Conservation (phyloP, 2,113 vertebrate species). For the Tauraco erythrolophus region DNA sequence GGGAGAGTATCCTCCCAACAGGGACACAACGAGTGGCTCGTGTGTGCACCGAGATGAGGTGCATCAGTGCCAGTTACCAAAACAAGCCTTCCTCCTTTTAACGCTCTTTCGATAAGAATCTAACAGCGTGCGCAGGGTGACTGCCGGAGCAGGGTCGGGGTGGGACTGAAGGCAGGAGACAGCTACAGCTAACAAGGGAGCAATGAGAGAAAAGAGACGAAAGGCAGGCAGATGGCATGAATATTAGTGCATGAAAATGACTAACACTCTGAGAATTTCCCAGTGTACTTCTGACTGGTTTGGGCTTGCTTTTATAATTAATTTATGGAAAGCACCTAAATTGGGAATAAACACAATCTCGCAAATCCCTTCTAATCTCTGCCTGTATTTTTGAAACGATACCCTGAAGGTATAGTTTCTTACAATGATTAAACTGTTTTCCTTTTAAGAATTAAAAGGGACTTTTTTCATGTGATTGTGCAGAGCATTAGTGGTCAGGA, state of each 20-base stretch:
- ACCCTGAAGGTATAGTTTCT: slow-evolving; percentile 60
- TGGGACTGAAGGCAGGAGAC: background rate
- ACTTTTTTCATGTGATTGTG: background rate
- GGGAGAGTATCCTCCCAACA: accelerated
- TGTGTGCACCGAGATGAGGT: background rate
- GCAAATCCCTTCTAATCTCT: slow-evolving; percentile 74
- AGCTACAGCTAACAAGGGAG: background rate
- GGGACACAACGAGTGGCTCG: background rate
- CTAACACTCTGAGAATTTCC: slow-evolving; percentile 74
- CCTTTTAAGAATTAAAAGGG: slow-evolving; percentile 49
- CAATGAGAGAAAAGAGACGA: background rate
- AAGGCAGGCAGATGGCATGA: slow-evolving; percentile 68
- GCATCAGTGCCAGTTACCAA: background rate
- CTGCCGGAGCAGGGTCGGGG: background rate
- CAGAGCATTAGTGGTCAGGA: slow-evolving; percentile 7
- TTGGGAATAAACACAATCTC: slow-evolving; percentile 69
- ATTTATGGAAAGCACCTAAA: slow-evolving; percentile 77
- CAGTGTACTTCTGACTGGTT: slow-evolving; percentile 59
- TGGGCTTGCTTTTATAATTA: slow-evolving; percentile 68
- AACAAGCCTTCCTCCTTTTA: background rate
- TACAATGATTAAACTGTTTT: slow-evolving; percentile 66
- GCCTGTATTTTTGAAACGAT: slow-evolving; percentile 44
- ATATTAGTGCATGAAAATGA: slow-evolving; percentile 73
- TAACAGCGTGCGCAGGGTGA: background rate
- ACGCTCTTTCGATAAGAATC: background rate